phyloP scores from a whole-genome alignment of 2,888 invertebrate genomes.

The Apotomis betuletana region DNA sequence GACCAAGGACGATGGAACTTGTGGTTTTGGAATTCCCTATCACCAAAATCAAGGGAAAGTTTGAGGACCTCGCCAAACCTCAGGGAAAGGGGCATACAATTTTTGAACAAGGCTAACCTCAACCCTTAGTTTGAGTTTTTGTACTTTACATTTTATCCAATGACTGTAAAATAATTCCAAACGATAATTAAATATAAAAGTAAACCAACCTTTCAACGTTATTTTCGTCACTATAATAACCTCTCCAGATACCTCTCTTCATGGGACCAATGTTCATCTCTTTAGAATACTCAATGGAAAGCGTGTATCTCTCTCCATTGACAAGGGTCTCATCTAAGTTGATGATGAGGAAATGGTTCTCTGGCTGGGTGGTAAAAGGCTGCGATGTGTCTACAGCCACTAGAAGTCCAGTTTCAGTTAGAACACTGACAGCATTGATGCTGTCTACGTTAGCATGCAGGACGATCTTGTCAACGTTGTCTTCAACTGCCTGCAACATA shows the following conservation, averaged over 20 bases:
- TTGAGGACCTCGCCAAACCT: too few species aligned
- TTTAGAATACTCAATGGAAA: slow-evolving; percentile 75
- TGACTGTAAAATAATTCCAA: neutral
- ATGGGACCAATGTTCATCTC: slow-evolving; percentile 80
- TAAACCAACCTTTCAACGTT: slow-evolving; percentile 63
- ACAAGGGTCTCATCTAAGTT: slow-evolving; percentile 59
- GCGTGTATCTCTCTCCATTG: slow-evolving; percentile 62
- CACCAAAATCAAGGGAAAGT: too few species aligned
- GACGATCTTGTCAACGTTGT: slow-evolving; percentile 67
- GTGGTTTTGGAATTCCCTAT: too few species aligned
- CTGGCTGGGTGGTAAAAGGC: slow-evolving; percentile 56
- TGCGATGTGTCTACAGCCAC: slow-evolving; percentile 46
- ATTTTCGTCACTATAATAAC: slow-evolving; percentile 68
- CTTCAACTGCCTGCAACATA: slow-evolving; percentile 59
- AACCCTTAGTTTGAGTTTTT: too few species aligned
- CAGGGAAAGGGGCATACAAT: too few species aligned
- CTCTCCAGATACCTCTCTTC: slow-evolving; percentile 77
- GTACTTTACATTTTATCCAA: too few species aligned
- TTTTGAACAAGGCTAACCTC: too few species aligned
- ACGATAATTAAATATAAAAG: neutral
- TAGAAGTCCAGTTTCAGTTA: slow-evolving; percentile 46
- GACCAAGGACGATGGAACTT: too few species aligned
- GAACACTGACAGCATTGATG: slow-evolving; percentile 55
- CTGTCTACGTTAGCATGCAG: slow-evolving; percentile 78
- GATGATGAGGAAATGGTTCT: slow-evolving; percentile 75